Evolutionary conservation across 2,113 vertebrate genomes (phyloP).

Genomic region (Corydoras sp.): DNA sequence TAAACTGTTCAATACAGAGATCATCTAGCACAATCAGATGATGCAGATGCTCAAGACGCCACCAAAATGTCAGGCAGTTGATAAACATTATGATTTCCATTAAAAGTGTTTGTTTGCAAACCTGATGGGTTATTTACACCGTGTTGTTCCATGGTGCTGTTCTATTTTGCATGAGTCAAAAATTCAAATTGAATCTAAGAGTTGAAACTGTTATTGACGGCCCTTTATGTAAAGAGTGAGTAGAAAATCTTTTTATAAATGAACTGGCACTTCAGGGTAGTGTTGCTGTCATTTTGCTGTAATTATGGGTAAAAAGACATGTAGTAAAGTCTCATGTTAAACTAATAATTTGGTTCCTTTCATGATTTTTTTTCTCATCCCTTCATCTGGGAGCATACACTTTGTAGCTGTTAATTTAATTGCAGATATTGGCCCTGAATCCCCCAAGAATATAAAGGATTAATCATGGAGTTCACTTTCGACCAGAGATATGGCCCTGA

Average conservation of each 20-base stretch:
- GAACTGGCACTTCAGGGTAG: no score
- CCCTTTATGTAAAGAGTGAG: not conserved
- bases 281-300: not conserved
- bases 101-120: not conserved
- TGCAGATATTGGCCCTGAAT: conserved; percentile 69
- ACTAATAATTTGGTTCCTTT: conserved; percentile 81
- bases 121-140: no score
- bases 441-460: conserved; percentile 84
- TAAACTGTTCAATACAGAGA: not conserved
- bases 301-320: conserved; percentile 68
- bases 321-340: conserved; percentile 57
- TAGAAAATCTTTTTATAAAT: not conserved
- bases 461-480: conserved; percentile 81
- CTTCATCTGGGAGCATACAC: conserved; percentile 76
- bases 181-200: no score
- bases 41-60: not conserved
- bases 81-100: conserved; percentile 5
- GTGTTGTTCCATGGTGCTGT: no score
- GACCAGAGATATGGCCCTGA: conserved; percentile 77
- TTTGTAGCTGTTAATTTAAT: conserved; percentile 90
- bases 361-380: conserved; percentile 70
- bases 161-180: no score
- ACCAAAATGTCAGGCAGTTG: conserved; percentile 23
- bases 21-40: conserved; percentile 14
- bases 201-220: no score